Base-by-base conservation (phyloP, 2,888 invertebrate species). In the Drosophila anomalipes region DNA sequence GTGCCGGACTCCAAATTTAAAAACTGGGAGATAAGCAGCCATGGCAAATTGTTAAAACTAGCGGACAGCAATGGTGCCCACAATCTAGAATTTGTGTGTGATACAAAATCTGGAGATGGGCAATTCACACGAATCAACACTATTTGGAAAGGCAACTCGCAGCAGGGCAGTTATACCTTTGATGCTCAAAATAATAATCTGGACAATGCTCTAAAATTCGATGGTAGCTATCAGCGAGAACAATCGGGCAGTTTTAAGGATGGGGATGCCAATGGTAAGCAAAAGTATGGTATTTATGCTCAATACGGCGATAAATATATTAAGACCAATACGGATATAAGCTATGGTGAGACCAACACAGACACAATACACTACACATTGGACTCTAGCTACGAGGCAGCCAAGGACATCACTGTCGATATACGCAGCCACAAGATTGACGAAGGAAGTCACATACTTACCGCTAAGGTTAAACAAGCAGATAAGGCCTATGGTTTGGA, bases 1-100 rank as follows among this genome's bases (percentile, higher is more conserved):
- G 90, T 95, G 30, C 95, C 96, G 0, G 94, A 94, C 61, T 95
- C 95, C 1, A 94, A 94, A 47, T 93, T 95, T 0, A 95, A 95
- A 54, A 79, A 68, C 4, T 68, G 83, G 41, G 82, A 83, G 26
- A 19, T 93, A 0, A 92, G 93, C 4, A 92, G 94, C 0, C 84
- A 90, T 28, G 93, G 93, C 0, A 93, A 92, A 16, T 22, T 93
- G 0, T 56, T 93, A 22, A 74, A 90, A 7, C 91, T 94, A 1
- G 80, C 91, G 10, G 81, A 79, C 1, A 74, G 69, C 7, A 61
- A 62, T n/a, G 80, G 75, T 4, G 77, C 82, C 0, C 72, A 80
- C n/a, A 52, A 81, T 16, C 47, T 91, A 7, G 91, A 91, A 16
- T 59, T 92, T 0, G 64, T 78, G 7, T 14, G 86, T 0, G 69